Conservation (phyloP, 2,113 vertebrate genomes). For the Numida meleagris region DNA sequence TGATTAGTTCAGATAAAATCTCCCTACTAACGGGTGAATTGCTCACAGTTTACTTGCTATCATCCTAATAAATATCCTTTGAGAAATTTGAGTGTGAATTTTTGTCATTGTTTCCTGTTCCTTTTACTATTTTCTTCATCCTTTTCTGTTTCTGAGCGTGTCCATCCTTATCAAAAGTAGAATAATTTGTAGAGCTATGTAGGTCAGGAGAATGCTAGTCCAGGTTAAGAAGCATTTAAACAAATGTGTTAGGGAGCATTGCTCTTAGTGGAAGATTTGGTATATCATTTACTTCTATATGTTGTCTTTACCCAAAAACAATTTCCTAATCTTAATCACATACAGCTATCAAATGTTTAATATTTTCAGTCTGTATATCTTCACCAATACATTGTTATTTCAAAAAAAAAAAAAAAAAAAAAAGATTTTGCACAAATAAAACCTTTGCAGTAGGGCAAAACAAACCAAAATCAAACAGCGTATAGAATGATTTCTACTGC, state of each 20-base stretch:
- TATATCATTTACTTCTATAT: background rate
- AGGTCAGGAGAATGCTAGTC: background rate
- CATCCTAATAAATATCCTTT: conserved; percentile 14
- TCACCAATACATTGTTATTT: background rate
- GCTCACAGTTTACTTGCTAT: background rate
- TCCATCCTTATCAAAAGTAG: background rate
- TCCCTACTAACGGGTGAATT: background rate
- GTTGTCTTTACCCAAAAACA: background rate
- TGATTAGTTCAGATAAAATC: conserved; percentile 31
- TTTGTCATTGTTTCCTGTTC: background rate
- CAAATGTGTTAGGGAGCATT: background rate
- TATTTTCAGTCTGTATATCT: background rate
- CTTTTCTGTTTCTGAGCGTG: background rate
- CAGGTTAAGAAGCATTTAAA: background rate
- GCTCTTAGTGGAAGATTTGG: background rate
- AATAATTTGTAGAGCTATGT: background rate
- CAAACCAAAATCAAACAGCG: background rate
- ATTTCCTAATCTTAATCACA: background rate
- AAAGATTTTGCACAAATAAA: background rate
- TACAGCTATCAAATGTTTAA: background rate
- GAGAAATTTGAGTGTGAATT: background rate
- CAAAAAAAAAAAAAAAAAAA: background rate
- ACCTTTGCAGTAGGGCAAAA: background rate
- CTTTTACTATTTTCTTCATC: background rate
- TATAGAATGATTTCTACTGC: background rate